phyloP scores from a whole-genome alignment of 2,888 invertebrate species.

The Drosophila ustulata region DNA sequence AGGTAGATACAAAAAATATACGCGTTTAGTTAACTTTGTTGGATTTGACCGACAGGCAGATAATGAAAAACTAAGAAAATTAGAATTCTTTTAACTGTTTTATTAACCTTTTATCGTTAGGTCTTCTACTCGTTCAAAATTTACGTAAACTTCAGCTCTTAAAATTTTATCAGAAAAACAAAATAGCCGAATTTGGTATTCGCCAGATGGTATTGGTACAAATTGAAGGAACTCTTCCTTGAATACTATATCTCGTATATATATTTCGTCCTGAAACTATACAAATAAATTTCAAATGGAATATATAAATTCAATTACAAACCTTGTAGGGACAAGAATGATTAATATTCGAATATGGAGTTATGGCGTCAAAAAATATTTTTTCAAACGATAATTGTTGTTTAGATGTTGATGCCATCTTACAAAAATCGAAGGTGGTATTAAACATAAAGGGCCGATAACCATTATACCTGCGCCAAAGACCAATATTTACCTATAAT shows the following conservation, averaged over 20 bases:
- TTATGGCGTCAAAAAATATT: accelerated
- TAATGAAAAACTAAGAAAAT: no score
- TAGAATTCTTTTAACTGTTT: no score
- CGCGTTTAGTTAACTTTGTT: no score
- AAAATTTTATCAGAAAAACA: neutral
- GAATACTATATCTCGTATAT: slow-evolving; percentile 7
- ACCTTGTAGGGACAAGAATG: slow-evolving; percentile 39
- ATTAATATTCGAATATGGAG: slow-evolving; percentile 20
- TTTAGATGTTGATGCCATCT: neutral
- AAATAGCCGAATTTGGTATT: slow-evolving; percentile 14
- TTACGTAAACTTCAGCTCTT: neutral
- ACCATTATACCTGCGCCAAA: slow-evolving; percentile 26
- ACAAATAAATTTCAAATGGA: neutral
- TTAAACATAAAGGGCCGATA: slow-evolving; percentile 38
- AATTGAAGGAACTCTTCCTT: slow-evolving; percentile 3
- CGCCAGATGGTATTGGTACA: slow-evolving; percentile 17
- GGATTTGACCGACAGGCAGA: no score
- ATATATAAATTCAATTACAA: neutral
- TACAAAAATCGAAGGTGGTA: slow-evolving; percentile 28
- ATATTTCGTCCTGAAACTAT: slow-evolving; percentile 1
- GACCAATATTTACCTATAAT: slow-evolving; percentile 24
- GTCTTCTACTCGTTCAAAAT: slow-evolving; percentile 1
- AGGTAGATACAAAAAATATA: no score
- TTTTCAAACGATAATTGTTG: neutral
- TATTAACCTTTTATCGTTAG: no score